Percentiles rank a stretch among this genome's conserved stretches.
Conservation (phyloP, 2,888 invertebrate genomes). For the Uropetala carovei region DNA sequence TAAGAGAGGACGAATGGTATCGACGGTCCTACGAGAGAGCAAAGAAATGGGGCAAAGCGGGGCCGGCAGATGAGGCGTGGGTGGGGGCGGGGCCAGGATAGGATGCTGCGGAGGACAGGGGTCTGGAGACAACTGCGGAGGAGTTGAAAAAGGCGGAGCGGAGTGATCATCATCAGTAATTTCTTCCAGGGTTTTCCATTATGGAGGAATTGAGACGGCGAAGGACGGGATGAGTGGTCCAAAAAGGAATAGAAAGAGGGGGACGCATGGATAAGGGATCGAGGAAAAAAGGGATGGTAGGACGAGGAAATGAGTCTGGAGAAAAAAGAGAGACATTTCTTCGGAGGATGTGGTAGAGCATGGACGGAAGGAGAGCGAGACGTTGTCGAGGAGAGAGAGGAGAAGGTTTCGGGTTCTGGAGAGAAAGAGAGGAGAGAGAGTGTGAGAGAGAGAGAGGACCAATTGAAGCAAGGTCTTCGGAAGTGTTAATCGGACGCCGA, state of each 20-base stretch:
- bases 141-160: constrained; percentile 51
- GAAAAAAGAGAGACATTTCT: constrained; percentile 44
- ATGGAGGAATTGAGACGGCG: constrained; percentile 41
- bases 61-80: constrained; percentile 5
- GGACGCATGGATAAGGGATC: not conserved
- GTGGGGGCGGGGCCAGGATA: not conserved
- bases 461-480: not conserved
- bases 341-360: constrained; percentile 30
- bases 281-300: not conserved
- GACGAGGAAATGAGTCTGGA: not conserved
- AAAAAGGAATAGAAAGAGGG: not conserved
- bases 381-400: not conserved
- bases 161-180: constrained; percentile 52
- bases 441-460: not conserved
- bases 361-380: constrained; percentile 8
- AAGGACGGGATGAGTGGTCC: constrained; percentile 43
- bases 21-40: constrained; percentile 51
- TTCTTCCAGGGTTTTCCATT: constrained; percentile 54
- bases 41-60: constrained; percentile 39
- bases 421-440: not conserved
- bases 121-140: constrained; percentile 55
- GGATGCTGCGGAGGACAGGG: not conserved
- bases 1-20: constrained; percentile 29
- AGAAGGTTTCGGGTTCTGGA: not conserved
- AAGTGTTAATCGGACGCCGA: too few species aligned